Evolutionary conservation across 2,113 vertebrate species (phyloP), one percentile per base, ranked within the genome.

Genomic region (Emydura subglobosa): DNA sequence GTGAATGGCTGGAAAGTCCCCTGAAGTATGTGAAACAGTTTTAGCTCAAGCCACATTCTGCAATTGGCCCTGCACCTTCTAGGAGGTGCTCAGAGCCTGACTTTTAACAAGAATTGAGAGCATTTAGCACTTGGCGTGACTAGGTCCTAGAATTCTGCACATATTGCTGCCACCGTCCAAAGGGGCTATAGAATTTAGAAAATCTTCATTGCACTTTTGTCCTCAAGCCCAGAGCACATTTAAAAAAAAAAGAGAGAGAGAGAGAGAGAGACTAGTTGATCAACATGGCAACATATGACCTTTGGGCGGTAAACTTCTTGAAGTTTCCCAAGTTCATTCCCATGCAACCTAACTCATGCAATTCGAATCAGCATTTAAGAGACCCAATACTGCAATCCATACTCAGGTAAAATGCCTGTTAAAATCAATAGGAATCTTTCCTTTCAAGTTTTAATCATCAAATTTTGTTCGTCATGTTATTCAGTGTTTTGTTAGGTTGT

Each of bases 381-480:
- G 42, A 78, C 42, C 74, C 25, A 25, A 44, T 47, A 13, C 25
- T 47, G 5, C 42, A 47, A 27, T 16, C 25, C 12, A 4, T 16
- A 78, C 6, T 11, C 11, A 44, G 39, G 42, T 47, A 10, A 78
- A 78, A 27, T 27, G 24, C 3, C 25, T 25, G 13, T 25, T 14
- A 78, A 44, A 44, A 24, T 12, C 42, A 78, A 44, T 24, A 44
- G 42, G 74, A 47, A 24, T 78, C n/a, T 68, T 17, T 68, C 8
- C 61, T 19, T 42, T 76, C 39, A 76, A 44, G 11, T 44, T 78
- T 47, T 19, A 6, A 49, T 1, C 21, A 39, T 3, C 53, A 51
- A 1, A 2, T 5, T 13, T 25, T 42, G 54, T 50, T 55, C 89
- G 22, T 11, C 0, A 2, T n/a, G 54, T 5, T 53, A 53, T 72